Evolutionary conservation across 2,888 invertebrate species (phyloP).

Genomic region (Drosophila lacicola): DNA sequence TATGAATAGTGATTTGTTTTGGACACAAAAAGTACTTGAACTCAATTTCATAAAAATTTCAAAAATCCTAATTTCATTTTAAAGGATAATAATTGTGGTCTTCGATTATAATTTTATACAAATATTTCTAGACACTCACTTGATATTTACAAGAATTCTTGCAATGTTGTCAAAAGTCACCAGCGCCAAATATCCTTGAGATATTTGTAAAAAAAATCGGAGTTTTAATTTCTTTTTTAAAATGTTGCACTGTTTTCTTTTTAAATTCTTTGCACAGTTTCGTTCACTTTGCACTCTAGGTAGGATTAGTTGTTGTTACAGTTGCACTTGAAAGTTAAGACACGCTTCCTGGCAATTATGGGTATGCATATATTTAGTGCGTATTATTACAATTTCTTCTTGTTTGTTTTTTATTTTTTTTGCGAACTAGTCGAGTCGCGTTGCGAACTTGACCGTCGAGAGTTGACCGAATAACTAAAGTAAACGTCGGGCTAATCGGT

Average conservation of each 20-base stretch:
- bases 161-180: conserved; percentile 43
- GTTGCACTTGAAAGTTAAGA: conserved; percentile 52
- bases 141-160: conserved; percentile 43
- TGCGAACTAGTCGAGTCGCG: conserved; percentile 58
- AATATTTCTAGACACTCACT: conserved; percentile 60
- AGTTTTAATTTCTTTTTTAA: conserved; percentile 45
- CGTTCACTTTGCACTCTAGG: conserved; percentile 52
- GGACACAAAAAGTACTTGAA: no score
- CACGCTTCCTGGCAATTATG: conserved; percentile 57
- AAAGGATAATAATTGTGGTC: neutral
- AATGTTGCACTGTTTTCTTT: conserved; percentile 55
- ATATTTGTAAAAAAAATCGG: conserved; percentile 15
- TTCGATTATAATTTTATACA: neutral
- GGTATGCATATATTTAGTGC: conserved; percentile 25
- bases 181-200: conserved; percentile 67
- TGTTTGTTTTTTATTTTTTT: conserved; percentile 11
- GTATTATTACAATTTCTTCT: conserved; percentile 1
- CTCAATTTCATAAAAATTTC: neutral
- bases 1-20: no score
- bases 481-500: conserved; percentile 83
- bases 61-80: neutral
- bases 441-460: conserved; percentile 85
- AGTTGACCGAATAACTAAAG: conserved; percentile 85
- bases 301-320: conserved; percentile 44
- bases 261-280: conserved; percentile 31